Evolutionary conservation across 2,797 vertebrate species (phyloP).

Genomic region (Spheniscus humboldti): DNA sequence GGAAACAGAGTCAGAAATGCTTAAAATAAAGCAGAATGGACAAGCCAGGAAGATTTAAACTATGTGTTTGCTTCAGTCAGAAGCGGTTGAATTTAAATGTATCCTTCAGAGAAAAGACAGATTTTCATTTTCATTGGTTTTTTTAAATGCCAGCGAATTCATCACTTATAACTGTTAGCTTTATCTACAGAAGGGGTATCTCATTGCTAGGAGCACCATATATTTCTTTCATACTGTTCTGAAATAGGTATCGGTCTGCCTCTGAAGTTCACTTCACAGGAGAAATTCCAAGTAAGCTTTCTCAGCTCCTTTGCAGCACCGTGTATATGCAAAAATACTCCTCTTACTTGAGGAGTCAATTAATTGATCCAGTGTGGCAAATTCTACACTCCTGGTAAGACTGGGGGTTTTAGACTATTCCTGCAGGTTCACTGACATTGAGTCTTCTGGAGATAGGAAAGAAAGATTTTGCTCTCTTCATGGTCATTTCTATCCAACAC

Average conservation of each 20-base stretch:
- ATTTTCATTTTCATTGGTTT: neutral
- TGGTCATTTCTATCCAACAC: neutral
- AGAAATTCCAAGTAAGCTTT: neutral
- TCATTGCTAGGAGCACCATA: neutral
- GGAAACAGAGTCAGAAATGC: neutral
- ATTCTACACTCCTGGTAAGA: neutral
- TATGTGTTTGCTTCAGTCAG: neutral
- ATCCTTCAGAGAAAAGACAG: neutral
- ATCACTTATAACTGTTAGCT: neutral
- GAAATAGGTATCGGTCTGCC: neutral
- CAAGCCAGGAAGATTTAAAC: neutral
- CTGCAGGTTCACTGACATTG: neutral
- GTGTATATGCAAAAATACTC: neutral
- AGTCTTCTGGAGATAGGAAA: neutral
- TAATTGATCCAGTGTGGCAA: neutral
- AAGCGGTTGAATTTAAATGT: neutral
- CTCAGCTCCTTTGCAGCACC: neutral
- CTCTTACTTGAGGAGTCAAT: neutral
- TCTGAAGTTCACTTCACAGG: neutral
- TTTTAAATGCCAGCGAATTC: neutral
- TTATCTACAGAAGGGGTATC: neutral
- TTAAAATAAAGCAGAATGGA: neutral
- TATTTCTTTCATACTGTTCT: neutral
- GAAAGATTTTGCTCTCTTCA: neutral
- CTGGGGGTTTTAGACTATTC: neutral